Percentiles rank a stretch among this genome's conserved stretches.
These are phyloP conservation scores for Cremastinae sp. DNA, from an alignment of 2,888 invertebrate species.

Conservation along the genomic window DNA sequence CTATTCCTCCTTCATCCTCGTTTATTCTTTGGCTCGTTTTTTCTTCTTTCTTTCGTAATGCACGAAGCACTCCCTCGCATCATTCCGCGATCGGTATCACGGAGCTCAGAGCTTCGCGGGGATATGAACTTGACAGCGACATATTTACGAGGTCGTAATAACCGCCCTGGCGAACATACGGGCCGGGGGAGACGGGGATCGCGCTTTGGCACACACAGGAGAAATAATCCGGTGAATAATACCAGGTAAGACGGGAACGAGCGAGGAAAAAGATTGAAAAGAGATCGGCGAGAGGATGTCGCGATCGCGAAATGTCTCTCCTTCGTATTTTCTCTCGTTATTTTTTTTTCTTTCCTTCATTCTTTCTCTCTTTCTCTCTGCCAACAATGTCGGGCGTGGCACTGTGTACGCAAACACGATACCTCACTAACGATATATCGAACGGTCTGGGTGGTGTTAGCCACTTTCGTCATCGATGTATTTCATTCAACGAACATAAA, in stretches of 20 bases:
- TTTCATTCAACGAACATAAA: too few species aligned
- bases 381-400: slow-evolving; percentile 64
- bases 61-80: slow-evolving; percentile 54
- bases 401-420: too few species aligned
- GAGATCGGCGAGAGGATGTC: slow-evolving; percentile 48
- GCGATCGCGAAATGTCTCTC: slow-evolving; percentile 40
- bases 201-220: slow-evolving; percentile 35
- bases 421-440: too few species aligned
- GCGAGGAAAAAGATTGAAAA: slow-evolving; percentile 37
- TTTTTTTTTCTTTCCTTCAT: too few species aligned
- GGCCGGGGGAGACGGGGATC: slow-evolving; percentile 1
- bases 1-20: slow-evolving; percentile 22
- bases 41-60: slow-evolving; percentile 35
- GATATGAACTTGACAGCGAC: slow-evolving; percentile 57
- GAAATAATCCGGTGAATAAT: slow-evolving; percentile 46
- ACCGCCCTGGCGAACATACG: slow-evolving; percentile 49
- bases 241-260: slow-evolving; percentile 33
- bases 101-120: slow-evolving; percentile 46
- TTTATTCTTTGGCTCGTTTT: too few species aligned
- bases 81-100: slow-evolving; percentile 50
- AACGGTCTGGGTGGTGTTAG: too few species aligned
- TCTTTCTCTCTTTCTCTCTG: slow-evolving; percentile 26
- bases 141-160: slow-evolving; percentile 66
- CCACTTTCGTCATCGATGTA: too few species aligned
- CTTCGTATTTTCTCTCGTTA: too few species aligned